These are phyloP conservation scores for Forbesichthys papilliferus DNA, from an alignment of 2,113 vertebrate genomes.

Conservation along the genomic window DNA sequence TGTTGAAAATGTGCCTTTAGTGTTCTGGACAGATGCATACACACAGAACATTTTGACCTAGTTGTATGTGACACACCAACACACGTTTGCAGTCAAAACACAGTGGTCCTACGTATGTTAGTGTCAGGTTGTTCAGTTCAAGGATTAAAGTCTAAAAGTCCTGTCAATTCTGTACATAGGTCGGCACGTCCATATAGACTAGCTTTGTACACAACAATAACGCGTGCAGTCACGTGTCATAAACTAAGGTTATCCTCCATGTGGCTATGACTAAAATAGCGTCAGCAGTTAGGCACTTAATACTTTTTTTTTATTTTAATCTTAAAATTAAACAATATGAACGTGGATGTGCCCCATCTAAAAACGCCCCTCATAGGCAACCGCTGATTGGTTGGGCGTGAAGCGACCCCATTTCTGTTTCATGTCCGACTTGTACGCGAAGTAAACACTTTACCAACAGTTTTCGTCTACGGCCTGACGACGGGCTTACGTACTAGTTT, in stretches of 20 bases:
- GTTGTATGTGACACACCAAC: too few relatives aligned
- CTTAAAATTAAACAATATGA: too few relatives aligned
- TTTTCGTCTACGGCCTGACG: not conserved
- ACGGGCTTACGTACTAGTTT: not conserved
- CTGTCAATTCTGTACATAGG: conserved; percentile 4
- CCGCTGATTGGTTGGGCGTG: conserved; percentile 59
- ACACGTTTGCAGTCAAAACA: too few relatives aligned
- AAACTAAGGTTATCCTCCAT: not conserved
- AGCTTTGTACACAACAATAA: not conserved
- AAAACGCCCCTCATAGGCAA: conserved; percentile 52
- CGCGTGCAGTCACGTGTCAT: conserved; percentile 2
- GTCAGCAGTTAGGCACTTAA: too few relatives aligned
- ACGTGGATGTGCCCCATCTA: not conserved
- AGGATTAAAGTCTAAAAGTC: conserved; percentile 30
- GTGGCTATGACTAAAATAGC: too few relatives aligned
- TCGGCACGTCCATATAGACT: not conserved
- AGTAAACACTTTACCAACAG: not conserved
- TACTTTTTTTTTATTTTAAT: too few relatives aligned
- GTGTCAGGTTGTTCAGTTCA: not conserved
- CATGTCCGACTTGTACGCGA: not conserved
- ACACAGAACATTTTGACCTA: too few relatives aligned
- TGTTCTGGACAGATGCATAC: too few relatives aligned
- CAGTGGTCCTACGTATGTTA: not conserved
- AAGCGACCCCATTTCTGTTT: conserved; percentile 11
- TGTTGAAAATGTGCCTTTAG: too few relatives aligned